These are phyloP conservation scores for Ivindomyrus marchei DNA, from an alignment of 2,113 vertebrate genomes.

Conservation along the genomic window DNA sequence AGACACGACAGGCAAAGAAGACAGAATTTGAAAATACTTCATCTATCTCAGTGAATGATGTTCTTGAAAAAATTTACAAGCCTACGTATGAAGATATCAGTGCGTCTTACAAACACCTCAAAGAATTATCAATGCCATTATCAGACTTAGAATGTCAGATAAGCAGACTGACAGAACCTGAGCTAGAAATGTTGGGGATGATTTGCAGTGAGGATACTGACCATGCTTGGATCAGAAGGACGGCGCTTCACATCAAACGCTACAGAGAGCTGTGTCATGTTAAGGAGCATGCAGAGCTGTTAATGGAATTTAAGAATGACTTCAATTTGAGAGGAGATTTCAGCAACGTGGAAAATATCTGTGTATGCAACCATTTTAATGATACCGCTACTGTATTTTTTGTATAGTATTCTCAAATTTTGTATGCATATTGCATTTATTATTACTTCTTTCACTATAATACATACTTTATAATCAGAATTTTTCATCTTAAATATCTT, in stretches of 20 bases:
- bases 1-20: neutral
- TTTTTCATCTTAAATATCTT: neutral
- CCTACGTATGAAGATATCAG: constrained; percentile 18
- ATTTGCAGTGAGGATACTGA: neutral
- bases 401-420: neutral
- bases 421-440: neutral
- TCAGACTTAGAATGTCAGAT: constrained; percentile 18
- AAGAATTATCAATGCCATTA: constrained; percentile 26
- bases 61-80: constrained; percentile 17
- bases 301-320: constrained; percentile 17
- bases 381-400: neutral
- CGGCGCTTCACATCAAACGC: neutral
- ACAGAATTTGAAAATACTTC: neutral
- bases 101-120: constrained; percentile 13
- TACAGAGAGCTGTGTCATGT: neutral
- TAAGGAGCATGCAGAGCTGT: constrained; percentile 15
- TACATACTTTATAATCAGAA: no score
- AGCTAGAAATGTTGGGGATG: constrained; percentile 2
- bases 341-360: constrained; percentile 7
- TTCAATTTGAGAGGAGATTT: constrained; percentile 28
- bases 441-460: neutral
- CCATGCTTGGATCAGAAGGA: constrained; percentile 10
- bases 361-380: constrained; percentile 12
- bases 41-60: constrained; percentile 22
- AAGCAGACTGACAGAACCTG: neutral